These are phyloP conservation scores for Phalacrocorax pelagicus DNA, from an alignment of 2,113 vertebrate genomes.

Conservation along the genomic window DNA sequence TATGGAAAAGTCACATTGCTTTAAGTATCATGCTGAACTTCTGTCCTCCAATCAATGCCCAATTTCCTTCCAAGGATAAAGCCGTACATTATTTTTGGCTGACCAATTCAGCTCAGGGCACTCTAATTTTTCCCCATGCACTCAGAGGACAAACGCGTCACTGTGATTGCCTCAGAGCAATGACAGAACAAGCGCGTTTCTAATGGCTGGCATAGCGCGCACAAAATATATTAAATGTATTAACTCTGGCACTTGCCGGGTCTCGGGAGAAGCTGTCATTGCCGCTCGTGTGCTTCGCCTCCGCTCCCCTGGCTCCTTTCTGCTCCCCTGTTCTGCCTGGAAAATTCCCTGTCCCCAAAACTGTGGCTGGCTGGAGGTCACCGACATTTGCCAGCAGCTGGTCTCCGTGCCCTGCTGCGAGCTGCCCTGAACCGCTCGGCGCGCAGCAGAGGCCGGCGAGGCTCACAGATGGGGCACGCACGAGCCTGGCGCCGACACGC, in stretches of 20 bases:
- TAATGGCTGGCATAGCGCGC: conserved; percentile 46
- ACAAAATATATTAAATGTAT: conserved; percentile 54
- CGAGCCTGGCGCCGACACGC: not conserved
- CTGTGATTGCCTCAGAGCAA: conserved; percentile 49
- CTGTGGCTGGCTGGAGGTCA: not conserved
- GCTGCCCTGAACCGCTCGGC: rapidly evolving
- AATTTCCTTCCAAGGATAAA: conserved; percentile 69
- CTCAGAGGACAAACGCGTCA: conserved; percentile 58
- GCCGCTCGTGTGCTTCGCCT: not conserved
- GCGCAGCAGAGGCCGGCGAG: not conserved
- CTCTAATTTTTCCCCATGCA: conserved; percentile 23
- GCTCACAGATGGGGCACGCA: not conserved
- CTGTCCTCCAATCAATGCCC: conserved; percentile 65
- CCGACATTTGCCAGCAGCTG: rapidly evolving
- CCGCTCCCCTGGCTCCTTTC: rapidly evolving
- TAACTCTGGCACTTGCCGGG: conserved; percentile 26
- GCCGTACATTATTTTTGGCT: conserved; percentile 45
- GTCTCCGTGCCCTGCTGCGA: rapidly evolving
- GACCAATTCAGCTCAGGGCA: conserved; percentile 63
- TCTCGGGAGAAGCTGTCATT: not conserved
- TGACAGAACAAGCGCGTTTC: conserved; percentile 60
- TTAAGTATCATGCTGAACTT: conserved; percentile 25
- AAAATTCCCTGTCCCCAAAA: not conserved
- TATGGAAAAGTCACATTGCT: conserved; percentile 51
- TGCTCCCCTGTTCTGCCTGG: not conserved